Base-by-base conservation (phyloP, 2,113 vertebrate species). In the Anarhynchus alexandrinus region DNA sequence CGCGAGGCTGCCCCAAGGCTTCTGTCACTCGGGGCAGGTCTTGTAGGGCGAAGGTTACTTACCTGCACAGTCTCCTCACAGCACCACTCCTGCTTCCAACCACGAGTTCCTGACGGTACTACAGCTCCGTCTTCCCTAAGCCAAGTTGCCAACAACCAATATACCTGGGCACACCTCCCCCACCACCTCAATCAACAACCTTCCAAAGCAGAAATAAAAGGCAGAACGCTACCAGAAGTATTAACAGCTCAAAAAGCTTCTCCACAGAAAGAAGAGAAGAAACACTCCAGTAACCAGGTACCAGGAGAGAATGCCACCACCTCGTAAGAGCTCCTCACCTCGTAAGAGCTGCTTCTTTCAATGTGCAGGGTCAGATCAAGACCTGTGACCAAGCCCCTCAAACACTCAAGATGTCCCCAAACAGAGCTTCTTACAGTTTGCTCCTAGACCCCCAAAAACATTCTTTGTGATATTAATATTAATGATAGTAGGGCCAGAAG, bases 41-140 rank as follows among this genome's bases (percentile, higher is more conserved):
- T 13, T 15, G 5, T 12, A 84, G 40, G 32, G 9, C 42, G 16
- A 27, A 36, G 30, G 38, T 26, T 30, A 92, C 96, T 97, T 85
- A 94, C 96, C 95, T 52, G 89, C n/a, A 58, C 30, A 26, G 72
- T 4, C 29, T 70, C 29, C 80, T 81, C 59, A 45, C 43, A 62
- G 42, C 65, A 67, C 18, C 5, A 23, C 11, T 77, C 21, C 59
- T 62, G 16, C 76, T 84, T 51, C 90, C 52, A 40, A 26, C 18
- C 43, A 13, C 0, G 5, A 65, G 49, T 1, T 78, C 26, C n/a
- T 20, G 22, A 25, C 0, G 0, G 18, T 6, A 12, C 22, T 17
- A 58, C 58, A n/a, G 38, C 67, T 76, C 67, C 3, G 1, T 26
- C 42, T 38, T 57, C 59, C 29, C 80, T 27, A n/a, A 73, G 25